Conservation (phyloP, 2,113 vertebrate species). For the Alligator mississippiensis region DNA sequence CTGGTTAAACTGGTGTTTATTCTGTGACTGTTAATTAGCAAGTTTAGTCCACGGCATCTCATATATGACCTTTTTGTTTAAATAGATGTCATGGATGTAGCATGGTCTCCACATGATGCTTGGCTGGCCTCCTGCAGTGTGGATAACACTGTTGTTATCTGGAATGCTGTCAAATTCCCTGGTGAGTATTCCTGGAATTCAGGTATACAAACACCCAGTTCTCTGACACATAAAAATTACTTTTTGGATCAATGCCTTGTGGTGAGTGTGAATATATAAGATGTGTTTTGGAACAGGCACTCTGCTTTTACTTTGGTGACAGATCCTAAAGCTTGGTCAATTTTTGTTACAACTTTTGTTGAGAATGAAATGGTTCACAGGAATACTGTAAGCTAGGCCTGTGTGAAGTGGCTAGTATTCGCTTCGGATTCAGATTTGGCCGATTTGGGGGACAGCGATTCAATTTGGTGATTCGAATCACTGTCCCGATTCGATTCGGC, state of each 20-base stretch:
- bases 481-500: too few relatives aligned
- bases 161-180: conserved; percentile 98
- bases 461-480: too few relatives aligned
- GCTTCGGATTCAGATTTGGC: too few relatives aligned
- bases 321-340: background rate
- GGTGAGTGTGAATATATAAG: background rate
- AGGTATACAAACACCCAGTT: background rate
- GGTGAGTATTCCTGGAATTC: conserved; percentile 75
- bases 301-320: background rate
- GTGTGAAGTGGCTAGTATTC: too few relatives aligned
- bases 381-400: too few relatives aligned
- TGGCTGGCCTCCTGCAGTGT: conserved; percentile 99
- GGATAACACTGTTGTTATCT: conserved; percentile 98
- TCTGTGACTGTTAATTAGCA: background rate
- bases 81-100: conserved; percentile 98
- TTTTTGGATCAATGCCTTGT: background rate
- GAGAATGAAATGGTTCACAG: background rate
- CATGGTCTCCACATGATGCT: conserved; percentile 96
- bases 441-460: too few relatives aligned
- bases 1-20: background rate
- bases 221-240: background rate
- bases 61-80: background rate
- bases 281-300: background rate
- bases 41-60: background rate
- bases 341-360: background rate